Percentiles rank a stretch among this genome's conserved stretches.
These are phyloP conservation scores for Smittia sp. DNA, from an alignment of 2,888 invertebrate species.

Conservation along the genomic window DNA sequence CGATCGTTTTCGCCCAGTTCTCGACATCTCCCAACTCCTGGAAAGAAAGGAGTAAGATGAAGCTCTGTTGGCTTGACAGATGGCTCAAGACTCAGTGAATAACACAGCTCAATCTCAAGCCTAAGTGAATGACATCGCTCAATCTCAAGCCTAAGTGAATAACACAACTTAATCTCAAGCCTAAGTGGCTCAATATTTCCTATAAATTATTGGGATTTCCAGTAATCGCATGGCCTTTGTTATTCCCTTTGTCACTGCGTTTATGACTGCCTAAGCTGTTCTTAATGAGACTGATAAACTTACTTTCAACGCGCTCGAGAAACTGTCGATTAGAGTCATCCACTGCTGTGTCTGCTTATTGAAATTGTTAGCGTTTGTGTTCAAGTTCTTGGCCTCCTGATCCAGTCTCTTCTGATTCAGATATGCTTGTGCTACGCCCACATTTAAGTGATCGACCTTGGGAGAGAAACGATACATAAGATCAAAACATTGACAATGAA, in stretches of 20 bases:
- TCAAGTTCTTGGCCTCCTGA: conserved; percentile 93
- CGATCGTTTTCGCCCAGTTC: conserved; percentile 97
- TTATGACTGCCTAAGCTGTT: no score
- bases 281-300: background rate
- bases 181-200: no score
- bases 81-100: no score
- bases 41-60: no score
- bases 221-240: no score
- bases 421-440: conserved; percentile 97
- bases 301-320: conserved; percentile 77
- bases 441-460: conserved; percentile 90
- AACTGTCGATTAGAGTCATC: conserved; percentile 86
- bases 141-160: no score
- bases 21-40: conserved; percentile 95
- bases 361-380: conserved; percentile 90
- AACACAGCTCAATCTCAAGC: no score
- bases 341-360: conserved; percentile 96
- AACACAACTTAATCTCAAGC: no score
- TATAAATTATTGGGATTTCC: no score
- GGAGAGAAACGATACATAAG: background rate
- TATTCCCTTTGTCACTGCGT: no score
- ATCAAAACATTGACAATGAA: conserved; percentile 2
- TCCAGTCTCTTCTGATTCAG: conserved; percentile 96
- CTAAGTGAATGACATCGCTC: no score
- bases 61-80: no score